Conservation (phyloP, 1,140 invertebrate species). For the Grapholita molesta region DNA sequence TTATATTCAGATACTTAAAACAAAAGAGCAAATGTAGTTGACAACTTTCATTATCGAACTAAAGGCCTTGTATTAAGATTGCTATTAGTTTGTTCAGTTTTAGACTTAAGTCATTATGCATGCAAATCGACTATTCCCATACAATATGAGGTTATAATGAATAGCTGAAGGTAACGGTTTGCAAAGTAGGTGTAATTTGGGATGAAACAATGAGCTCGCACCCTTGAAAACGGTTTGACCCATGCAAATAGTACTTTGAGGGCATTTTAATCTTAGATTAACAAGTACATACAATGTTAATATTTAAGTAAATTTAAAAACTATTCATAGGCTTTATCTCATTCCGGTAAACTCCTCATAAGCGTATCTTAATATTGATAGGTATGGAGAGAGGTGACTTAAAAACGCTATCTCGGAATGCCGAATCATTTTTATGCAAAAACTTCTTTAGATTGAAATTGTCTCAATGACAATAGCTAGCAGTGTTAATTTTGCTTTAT, state of each 20-base stretch:
- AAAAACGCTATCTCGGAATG: too few species aligned
- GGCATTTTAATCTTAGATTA: background rate
- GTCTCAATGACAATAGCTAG: too few species aligned
- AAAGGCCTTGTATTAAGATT: background rate
- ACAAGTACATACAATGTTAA: background rate
- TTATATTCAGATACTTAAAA: background rate
- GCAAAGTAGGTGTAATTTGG: background rate
- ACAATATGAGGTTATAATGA: slow-evolving; percentile 11
- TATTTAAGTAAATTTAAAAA: background rate
- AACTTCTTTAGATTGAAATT: too few species aligned
- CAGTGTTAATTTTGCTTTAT: too few species aligned
- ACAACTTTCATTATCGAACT: background rate
- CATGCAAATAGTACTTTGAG: background rate
- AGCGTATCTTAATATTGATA: too few species aligned
- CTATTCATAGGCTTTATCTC: background rate
- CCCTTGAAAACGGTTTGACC: background rate
- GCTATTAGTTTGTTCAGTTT: background rate
- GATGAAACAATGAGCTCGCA: slow-evolving; percentile 12
- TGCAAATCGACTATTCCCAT: background rate
- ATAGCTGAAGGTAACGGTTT: background rate
- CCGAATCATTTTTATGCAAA: too few species aligned
- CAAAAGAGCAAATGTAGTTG: background rate
- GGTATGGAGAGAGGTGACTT: too few species aligned
- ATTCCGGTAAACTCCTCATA: too few species aligned
- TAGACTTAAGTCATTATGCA: background rate